These are phyloP conservation scores for Anguilla megastoma DNA, from an alignment of 2,797 vertebrate genomes.

Conservation along the genomic window DNA sequence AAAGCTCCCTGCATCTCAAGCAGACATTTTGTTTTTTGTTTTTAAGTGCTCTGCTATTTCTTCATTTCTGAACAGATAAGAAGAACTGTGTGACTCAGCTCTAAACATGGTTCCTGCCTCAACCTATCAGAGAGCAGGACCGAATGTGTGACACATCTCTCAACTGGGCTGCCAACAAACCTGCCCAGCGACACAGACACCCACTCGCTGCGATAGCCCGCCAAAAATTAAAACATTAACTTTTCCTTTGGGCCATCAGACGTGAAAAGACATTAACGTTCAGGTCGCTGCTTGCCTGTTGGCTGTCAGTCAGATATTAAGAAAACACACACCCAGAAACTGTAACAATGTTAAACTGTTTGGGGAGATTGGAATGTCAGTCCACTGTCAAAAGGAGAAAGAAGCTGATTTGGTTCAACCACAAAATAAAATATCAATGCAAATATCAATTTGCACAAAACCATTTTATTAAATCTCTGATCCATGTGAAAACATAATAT, in stretches of 20 bases:
- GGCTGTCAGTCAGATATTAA: not conserved
- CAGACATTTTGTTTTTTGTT: too few relatives aligned
- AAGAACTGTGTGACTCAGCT: not conserved
- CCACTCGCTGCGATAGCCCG: not conserved
- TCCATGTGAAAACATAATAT: not conserved
- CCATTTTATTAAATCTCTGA: not conserved
- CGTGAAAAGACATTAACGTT: not conserved
- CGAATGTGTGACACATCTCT: not conserved
- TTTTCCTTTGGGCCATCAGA: not conserved
- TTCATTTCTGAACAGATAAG: not conserved
- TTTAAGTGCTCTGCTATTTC: not conserved
- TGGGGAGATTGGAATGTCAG: not conserved
- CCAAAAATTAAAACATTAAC: not conserved
- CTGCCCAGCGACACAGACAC: not conserved
- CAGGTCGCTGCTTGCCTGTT: not conserved
- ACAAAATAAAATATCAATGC: not conserved
- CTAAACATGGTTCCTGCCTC: not conserved
- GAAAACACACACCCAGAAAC: not conserved
- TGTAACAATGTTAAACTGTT: not conserved
- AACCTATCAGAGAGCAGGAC: not conserved
- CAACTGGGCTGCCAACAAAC: not conserved
- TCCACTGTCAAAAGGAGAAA: not conserved
- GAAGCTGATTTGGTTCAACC: not conserved
- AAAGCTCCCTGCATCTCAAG: not conserved
- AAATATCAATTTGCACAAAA: not conserved